These are phyloP conservation scores for Syrphus vitripennis DNA, from an alignment of 2,888 invertebrate genomes.

Conservation along the genomic window DNA sequence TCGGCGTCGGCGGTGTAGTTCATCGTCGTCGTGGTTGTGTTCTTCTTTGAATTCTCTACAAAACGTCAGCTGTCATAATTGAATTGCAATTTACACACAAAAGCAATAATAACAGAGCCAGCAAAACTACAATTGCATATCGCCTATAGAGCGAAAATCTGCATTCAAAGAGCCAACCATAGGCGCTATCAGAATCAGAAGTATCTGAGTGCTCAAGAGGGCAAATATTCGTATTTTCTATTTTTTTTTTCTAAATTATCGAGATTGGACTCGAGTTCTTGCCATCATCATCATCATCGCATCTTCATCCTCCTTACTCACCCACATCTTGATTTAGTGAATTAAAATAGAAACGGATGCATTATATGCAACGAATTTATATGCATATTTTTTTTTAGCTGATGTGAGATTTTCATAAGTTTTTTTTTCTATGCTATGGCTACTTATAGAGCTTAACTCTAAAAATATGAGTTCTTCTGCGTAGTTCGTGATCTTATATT, in stretches of 20 bases:
- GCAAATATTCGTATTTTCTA: background rate
- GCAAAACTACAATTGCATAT: conserved; percentile 43
- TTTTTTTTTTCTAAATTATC: background rate
- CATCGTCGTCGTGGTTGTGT: background rate
- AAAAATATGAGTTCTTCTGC: background rate
- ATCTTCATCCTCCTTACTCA: conserved; percentile 14
- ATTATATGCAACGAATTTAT: conserved; percentile 33
- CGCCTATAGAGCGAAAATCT: conserved; percentile 32
- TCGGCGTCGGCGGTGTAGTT: background rate
- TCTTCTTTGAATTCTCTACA: conserved; percentile 6
- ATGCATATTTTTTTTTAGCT: background rate
- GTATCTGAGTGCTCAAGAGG: conserved; percentile 57
- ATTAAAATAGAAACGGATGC: conserved; percentile 67
- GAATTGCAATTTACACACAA: conserved; percentile 71
- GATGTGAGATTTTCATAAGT: background rate
- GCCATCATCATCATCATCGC: conserved; percentile 16
- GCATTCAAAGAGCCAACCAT: conserved; percentile 37
- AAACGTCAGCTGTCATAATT: conserved; percentile 69
- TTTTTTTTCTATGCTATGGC: background rate
- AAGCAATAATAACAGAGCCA: conserved; percentile 47
- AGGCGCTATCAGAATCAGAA: conserved; percentile 24
- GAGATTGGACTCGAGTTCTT: conserved; percentile 36
- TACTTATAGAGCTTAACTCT: background rate
- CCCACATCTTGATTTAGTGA: conserved; percentile 53
- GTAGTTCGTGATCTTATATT: background rate